Percentiles rank a stretch among this genome's conserved stretches.
phyloP scores from a whole-genome alignment of 2,888 invertebrate genomes.

The Trachelus troglodyta region DNA sequence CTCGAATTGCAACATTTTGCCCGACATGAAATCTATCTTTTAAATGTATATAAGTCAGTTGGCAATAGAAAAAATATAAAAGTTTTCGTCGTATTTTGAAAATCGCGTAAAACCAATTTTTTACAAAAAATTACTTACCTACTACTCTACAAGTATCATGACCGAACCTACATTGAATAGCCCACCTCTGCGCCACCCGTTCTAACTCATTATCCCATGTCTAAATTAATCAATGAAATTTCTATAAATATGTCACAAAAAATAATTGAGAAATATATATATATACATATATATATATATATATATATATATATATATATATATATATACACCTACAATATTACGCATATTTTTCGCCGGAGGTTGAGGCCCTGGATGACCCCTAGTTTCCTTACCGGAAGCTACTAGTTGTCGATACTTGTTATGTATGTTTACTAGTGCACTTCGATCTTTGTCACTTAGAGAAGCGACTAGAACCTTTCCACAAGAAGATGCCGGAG shows the following conservation, averaged over 20 bases:
- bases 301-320: neutral
- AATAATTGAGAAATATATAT: neutral
- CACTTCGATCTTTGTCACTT: slow-evolving; percentile 14
- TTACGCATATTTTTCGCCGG: neutral
- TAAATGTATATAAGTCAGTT: neutral
- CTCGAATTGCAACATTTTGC: slow-evolving; percentile 59
- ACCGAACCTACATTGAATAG: slow-evolving; percentile 61
- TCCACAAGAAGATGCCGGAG: neutral
- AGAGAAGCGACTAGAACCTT: neutral
- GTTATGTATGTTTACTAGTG: slow-evolving; percentile 33
- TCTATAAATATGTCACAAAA: neutral
- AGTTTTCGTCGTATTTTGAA: neutral
- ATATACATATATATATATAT: neutral
- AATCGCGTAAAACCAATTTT: neutral
- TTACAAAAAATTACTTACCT: slow-evolving; percentile 37
- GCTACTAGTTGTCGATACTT: slow-evolving; percentile 32
- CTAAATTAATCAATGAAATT: slow-evolving; percentile 19
- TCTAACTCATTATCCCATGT: slow-evolving; percentile 61
- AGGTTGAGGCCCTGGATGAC: slow-evolving; percentile 43
- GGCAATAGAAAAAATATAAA: neutral
- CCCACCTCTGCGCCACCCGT: slow-evolving; percentile 65
- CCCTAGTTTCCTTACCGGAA: slow-evolving; percentile 34
- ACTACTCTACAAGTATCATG: slow-evolving; percentile 64
- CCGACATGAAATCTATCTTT: slow-evolving; percentile 58
- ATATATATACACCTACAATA: neutral